Evolutionary conservation across 2,888 invertebrate genomes (phyloP).

Genomic region (Euproctis similis): DNA sequence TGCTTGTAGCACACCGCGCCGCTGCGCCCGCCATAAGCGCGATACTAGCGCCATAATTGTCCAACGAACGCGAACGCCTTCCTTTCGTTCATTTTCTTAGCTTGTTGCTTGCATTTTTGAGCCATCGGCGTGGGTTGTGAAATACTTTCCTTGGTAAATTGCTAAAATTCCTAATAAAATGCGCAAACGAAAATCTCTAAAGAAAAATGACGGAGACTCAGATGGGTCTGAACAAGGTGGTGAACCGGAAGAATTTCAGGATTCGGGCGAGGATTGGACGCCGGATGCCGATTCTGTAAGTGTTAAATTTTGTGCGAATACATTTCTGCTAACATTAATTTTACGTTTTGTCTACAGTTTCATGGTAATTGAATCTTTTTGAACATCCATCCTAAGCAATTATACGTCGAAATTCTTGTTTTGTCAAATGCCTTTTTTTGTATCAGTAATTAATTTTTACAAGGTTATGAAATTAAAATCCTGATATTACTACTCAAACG

Average conservation of each 20-base stretch:
- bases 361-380: background rate
- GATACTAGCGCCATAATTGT: constrained; percentile 8
- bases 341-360: background rate
- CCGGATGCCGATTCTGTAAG: constrained; percentile 70
- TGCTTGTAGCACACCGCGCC: too few species aligned
- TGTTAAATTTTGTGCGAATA: constrained; percentile 9
- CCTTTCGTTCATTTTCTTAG: constrained; percentile 11
- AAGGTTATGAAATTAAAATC: too few species aligned
- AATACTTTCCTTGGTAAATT: constrained; percentile 13
- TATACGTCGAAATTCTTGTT: too few species aligned
- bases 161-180: constrained; percentile 29
- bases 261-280: constrained; percentile 75
- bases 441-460: too few species aligned
- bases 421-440: too few species aligned
- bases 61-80: too few species aligned
- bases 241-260: constrained; percentile 73
- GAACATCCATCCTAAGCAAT: too few species aligned
- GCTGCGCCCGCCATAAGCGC: too few species aligned
- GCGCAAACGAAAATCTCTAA: constrained; percentile 68
- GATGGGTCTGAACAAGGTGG: constrained; percentile 62
- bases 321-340: background rate
- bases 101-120: constrained; percentile 20
- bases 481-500: too few species aligned
- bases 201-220: constrained; percentile 64
- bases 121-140: constrained; percentile 33